Conservation (phyloP, 2,113 vertebrate genomes). For the Manacus vitellinus region DNA sequence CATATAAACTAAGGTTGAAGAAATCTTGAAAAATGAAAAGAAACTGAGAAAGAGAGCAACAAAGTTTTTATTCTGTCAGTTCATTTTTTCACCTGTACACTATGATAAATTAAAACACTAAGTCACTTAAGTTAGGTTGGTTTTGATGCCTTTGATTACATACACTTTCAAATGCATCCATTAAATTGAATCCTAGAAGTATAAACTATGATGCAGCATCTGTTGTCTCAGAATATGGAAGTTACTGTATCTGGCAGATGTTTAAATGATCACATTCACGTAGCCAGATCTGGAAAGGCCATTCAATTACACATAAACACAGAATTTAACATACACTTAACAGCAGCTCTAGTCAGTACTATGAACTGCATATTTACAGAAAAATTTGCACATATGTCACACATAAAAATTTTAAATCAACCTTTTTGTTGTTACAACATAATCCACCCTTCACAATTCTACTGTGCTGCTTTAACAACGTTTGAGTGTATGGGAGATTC, state of each 20-base stretch:
- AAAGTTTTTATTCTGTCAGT: slow-evolving; percentile 16
- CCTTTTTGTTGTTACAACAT: background rate
- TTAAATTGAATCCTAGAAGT: background rate
- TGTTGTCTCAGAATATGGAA: background rate
- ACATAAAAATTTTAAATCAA: background rate
- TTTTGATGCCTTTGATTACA: background rate
- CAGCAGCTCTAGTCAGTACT: background rate
- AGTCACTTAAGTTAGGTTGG: background rate
- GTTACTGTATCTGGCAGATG: background rate
- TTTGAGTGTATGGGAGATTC: background rate
- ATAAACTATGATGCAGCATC: background rate
- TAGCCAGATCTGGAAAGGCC: slow-evolving; percentile 8
- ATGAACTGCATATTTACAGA: background rate
- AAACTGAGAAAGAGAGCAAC: background rate
- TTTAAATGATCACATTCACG: background rate
- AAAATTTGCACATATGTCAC: background rate
- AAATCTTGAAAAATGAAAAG: background rate
- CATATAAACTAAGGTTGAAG: background rate
- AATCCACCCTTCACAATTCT: background rate
- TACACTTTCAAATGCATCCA: background rate
- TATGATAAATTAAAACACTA: slow-evolving; percentile 14
- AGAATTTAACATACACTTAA: background rate
- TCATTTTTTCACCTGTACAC: background rate
- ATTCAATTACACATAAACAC: background rate
- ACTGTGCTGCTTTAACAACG: background rate